Evolutionary conservation across 2,888 invertebrate species (phyloP), one percentile per base, ranked within the genome.

Genomic region (Eupithecia exiguata): DNA sequence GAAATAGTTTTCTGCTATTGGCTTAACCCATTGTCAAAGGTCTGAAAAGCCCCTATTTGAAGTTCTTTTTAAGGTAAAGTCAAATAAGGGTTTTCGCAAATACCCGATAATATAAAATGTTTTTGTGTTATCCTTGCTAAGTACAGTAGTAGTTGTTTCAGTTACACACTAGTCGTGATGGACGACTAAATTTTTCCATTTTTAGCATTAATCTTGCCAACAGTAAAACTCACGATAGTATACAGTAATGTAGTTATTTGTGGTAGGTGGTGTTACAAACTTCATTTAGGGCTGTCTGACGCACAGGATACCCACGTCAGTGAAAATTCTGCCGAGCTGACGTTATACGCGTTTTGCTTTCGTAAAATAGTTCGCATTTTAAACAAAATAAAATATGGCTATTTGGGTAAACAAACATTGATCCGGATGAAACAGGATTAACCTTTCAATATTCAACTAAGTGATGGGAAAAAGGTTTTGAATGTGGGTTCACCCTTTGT

Each of bases 361-460:
- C 21, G 14, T 14, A 66, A 66, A 66, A 66, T 66, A 40, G 66
- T 66, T 40, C 21, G 25, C 5, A 66, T 38, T 66, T 66, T 25
- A 66, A 66, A 40, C 66, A 21, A 40, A 66, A 66, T 25, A 66
- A 66, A 43, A 40, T 66, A 66, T 66, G 40, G 25, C 38, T 40
- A 21, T 21, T 35, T 25, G 21, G 38, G 40, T 66, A 66, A 66
- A 65, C 21, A 38, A 65, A 66, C 66, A 66, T 25, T 66, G 66
- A 66, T 66, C 66, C 66, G 25, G 66, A 43, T 66, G 14, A 66
- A 66, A 40, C 40, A 21, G 66, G 66, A 66, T 66, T 66, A 66
- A 43, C 40, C 40, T 66, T 66, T 66, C 66, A 66, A 66, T 66
- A 66, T 66, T 66, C 66, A 66, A 66, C 40, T 66, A 66, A 40